Evolutionary conservation across 2,797 vertebrate species (phyloP).

Genomic region (Nothura maculosa): DNA sequence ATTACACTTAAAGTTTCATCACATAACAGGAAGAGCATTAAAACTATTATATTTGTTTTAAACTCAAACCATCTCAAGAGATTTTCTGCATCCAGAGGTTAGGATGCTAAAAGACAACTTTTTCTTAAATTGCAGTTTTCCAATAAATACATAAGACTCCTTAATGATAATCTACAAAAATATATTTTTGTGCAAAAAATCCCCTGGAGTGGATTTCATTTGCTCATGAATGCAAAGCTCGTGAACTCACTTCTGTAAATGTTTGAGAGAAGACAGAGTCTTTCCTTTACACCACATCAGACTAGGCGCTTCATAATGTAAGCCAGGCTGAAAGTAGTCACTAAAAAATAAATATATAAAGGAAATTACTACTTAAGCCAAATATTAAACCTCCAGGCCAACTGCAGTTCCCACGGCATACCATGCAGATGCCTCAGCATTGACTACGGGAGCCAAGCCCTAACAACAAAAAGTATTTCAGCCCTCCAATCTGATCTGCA

Average conservation of each 20-base stretch:
- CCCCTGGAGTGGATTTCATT: not conserved
- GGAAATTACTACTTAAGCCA: constrained; percentile 6
- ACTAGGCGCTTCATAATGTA: not conserved
- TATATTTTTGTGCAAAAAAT: not conserved
- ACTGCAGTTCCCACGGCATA: not conserved
- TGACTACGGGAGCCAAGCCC: not conserved
- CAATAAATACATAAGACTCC: not conserved
- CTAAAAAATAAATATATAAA: not conserved
- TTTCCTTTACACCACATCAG: not conserved
- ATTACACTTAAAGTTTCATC: constrained; percentile 69
- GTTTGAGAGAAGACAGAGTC: not conserved
- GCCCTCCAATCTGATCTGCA: not conserved
- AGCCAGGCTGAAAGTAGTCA: not conserved
- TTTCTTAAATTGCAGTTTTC: not conserved
- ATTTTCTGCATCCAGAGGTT: not conserved
- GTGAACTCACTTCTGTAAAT: not conserved
- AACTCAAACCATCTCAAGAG: not conserved
- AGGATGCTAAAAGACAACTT: not conserved
- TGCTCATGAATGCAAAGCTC: not conserved
- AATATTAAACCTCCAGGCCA: not conserved
- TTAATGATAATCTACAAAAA: not conserved
- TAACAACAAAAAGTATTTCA: not conserved
- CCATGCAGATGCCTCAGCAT: rapidly evolving
- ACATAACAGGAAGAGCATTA: constrained; percentile 11
- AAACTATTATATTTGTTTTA: constrained; percentile 31